These are phyloP conservation scores for Netelia fuscicornis DNA, from an alignment of 2,888 invertebrate genomes.

Conservation along the genomic window DNA sequence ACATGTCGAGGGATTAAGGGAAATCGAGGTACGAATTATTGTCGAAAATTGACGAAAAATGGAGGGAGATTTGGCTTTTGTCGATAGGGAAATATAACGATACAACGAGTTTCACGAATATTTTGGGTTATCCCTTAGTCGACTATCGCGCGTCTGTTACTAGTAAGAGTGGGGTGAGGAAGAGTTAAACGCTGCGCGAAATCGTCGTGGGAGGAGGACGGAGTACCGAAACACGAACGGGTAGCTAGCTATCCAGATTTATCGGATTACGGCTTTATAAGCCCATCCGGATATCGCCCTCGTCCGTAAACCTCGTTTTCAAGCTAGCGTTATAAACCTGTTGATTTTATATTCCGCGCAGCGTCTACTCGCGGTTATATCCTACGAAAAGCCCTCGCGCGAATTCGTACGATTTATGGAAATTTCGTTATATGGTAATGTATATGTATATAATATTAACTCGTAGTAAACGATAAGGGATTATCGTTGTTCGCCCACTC, in stretches of 20 bases:
- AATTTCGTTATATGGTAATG: too few species aligned
- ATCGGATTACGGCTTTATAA: conserved; percentile 73
- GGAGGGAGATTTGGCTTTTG: conserved; percentile 19
- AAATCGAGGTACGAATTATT: conserved; percentile 34
- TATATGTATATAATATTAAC: too few species aligned
- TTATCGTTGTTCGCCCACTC: too few species aligned
- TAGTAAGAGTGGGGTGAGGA: conserved; percentile 8
- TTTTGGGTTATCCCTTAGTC: neutral
- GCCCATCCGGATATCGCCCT: conserved; percentile 55
- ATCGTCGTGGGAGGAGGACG: conserved; percentile 45
- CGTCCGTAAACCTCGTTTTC: conserved; percentile 65
- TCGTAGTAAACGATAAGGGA: too few species aligned
- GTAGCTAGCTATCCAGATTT: conserved; percentile 65
- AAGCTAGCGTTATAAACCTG: conserved; percentile 73
- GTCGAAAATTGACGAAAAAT: conserved; percentile 11
- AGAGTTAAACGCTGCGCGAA: conserved; percentile 38
- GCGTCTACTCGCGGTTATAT: conserved; percentile 20
- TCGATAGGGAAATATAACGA: conserved; percentile 13
- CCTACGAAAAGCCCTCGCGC: neutral
- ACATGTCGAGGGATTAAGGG: neutral
- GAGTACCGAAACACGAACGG: conserved; percentile 45
- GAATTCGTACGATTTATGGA: neutral
- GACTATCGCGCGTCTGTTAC: neutral
- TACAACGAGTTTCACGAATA: conserved; percentile 3
- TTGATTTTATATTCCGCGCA: conserved; percentile 71